Evolutionary conservation across 1,140 invertebrate genomes (phyloP).

Genomic region (Whitmania pigra): DNA sequence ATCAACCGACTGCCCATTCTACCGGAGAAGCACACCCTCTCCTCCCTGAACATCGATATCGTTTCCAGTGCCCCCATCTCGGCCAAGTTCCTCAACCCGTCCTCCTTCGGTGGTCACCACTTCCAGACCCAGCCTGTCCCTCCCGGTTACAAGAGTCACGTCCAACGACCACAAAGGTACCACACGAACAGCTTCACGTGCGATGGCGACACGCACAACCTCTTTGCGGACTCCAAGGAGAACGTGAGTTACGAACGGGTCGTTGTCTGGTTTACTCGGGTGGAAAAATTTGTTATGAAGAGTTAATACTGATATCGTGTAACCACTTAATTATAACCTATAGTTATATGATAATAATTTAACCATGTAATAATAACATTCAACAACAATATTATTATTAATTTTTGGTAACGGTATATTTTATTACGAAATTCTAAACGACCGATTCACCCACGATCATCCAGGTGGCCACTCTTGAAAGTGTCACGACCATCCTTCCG

Average conservation of each 20-base stretch:
- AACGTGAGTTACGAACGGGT: neutral
- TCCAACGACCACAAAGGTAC: neutral
- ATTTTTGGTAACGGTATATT: no score
- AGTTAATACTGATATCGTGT: no score
- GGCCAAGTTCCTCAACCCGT: neutral
- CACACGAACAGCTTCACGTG: conserved; percentile 6
- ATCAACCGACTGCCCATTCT: neutral
- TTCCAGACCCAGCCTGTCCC: neutral
- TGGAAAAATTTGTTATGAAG: no score
- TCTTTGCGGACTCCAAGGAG: neutral
- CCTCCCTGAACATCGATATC: neutral
- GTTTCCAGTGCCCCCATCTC: neutral
- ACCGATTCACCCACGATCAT: neutral
- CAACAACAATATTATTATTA: no score
- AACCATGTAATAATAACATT: no score
- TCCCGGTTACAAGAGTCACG: neutral
- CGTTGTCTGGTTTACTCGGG: neutral
- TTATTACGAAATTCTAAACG: neutral
- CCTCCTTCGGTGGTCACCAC: neutral
- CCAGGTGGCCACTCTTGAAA: neutral
- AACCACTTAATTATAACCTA: no score
- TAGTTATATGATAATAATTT: no score
- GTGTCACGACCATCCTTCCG: no score
- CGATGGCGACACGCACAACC: neutral
- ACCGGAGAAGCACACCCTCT: neutral